These are phyloP conservation scores for Parotocinclus haroldoi DNA, from an alignment of 2,797 vertebrate species.

Conservation along the genomic window DNA sequence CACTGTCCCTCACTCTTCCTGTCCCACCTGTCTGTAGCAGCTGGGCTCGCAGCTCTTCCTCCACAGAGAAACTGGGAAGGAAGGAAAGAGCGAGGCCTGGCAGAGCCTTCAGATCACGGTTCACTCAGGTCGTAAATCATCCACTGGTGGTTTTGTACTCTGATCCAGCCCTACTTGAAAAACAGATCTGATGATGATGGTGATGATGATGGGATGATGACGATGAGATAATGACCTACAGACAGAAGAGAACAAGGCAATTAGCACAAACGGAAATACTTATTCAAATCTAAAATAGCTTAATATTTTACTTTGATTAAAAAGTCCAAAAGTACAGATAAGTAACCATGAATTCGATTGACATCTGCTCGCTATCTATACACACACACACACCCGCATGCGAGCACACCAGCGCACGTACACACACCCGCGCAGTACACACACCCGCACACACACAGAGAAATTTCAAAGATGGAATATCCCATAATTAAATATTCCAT, in stretches of 20 bases:
- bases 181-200: constrained; percentile 36
- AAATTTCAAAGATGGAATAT: too few relatives aligned
- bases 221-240: constrained; percentile 26
- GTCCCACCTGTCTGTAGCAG: constrained; percentile 51
- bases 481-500: too few relatives aligned
- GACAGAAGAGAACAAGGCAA: constrained; percentile 4
- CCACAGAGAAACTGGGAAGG: constrained; percentile 53
- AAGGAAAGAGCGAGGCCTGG: constrained; percentile 58
- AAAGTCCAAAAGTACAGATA: too few relatives aligned
- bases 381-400: too few relatives aligned
- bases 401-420: too few relatives aligned
- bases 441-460: too few relatives aligned
- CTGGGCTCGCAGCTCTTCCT: constrained; percentile 47
- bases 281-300: not conserved
- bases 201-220: constrained; percentile 35
- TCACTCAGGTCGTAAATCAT: constrained; percentile 57
- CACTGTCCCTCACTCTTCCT: constrained; percentile 38
- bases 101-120: constrained; percentile 72
- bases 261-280: not conserved
- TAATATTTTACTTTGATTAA: too few relatives aligned
- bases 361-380: too few relatives aligned
- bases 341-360: too few relatives aligned
- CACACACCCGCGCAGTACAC: too few relatives aligned
- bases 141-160: constrained; percentile 50
- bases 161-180: constrained; percentile 57